Base-by-base conservation (phyloP, 2,888 invertebrate species). In the Encarsia formosa region DNA sequence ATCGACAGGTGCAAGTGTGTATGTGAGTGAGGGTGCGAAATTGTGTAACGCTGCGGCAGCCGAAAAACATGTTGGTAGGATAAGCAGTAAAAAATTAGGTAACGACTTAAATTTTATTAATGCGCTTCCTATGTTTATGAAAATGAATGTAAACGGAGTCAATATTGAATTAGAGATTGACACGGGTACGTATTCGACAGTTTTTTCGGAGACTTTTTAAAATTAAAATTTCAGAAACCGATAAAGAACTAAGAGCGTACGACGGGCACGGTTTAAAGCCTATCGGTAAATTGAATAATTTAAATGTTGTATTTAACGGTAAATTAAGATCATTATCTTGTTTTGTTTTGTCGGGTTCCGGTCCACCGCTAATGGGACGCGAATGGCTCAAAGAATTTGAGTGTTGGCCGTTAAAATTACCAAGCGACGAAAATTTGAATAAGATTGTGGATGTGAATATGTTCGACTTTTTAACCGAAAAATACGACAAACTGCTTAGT, bases 121-220 rank as follows among this genome's bases (percentile, higher is more conserved):
- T n/a, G 29, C n/a, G 23, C 2, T n/a, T 13, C 47, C 51, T 0
- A 51, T 51, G 48, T 37, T 24, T 9, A 43, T 51, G 6, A 20
- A 26, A 9, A n/a, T 55, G 5, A 44, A 48, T 11, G 22, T 48
- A 19, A 55, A 55, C n/a, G 43, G 35, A 5, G 48, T 43, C 24
- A 20, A 18, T 24, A 11, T 51, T 3, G 37, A 38, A 22, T 37
- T 52, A 5, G 46, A 52, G 41, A 37, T 57, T 15, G 49, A 54
- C 35, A 57, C 57, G 5, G 57, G 57, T 18, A 54, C 54, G 11
- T 57, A 39, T 45, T 32, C 40, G 9, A 29, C 52, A 9, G 46
- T 54, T 37, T 40, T 54, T 3, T 54, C 54, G 5, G 50, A 58
- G 42, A 34, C 37, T 35, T 41, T 24, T 31, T 37, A 46, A 20